Conservation (phyloP, 2,113 vertebrate species). For the Caranx melampygus region DNA sequence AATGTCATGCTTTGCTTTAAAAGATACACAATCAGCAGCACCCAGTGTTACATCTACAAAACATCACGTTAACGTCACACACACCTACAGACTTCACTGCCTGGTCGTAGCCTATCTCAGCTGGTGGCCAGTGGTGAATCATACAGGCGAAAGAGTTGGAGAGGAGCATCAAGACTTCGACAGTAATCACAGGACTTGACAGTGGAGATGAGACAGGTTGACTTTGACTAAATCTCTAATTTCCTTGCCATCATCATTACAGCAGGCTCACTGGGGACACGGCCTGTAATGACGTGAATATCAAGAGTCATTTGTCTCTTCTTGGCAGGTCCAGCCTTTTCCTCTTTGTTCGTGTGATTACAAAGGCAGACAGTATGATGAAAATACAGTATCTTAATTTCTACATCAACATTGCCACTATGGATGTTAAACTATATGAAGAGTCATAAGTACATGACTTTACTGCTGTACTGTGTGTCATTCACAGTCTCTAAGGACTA, state of each 20-base stretch:
- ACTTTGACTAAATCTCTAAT: constrained; percentile 5
- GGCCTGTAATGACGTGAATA: constrained; percentile 16
- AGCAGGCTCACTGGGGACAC: not conserved
- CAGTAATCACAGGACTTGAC: constrained; percentile 19
- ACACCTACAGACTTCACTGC: not conserved
- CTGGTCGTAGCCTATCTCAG: not conserved
- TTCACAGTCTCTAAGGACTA: constrained; percentile 4
- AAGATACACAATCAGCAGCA: not conserved
- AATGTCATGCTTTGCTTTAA: too few species aligned
- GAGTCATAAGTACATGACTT: not conserved
- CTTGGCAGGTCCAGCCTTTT: not conserved
- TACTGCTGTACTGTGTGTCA: not conserved
- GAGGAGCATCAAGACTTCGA: constrained; percentile 11
- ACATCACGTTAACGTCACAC: not conserved
- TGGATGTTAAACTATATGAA: not conserved
- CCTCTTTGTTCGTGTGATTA: not conserved
- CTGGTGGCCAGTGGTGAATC: not conserved
- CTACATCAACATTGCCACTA: not conserved
- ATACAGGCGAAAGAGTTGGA: not conserved
- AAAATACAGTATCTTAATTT: not conserved
- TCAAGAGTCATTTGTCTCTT: not conserved
- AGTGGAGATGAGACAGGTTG: constrained; percentile 11
- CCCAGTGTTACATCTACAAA: not conserved
- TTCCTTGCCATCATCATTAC: constrained; percentile 7
- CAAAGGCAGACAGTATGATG: not conserved